Base-by-base conservation (phyloP, 2,888 invertebrate species). In the Ferdinandea cuprea region DNA sequence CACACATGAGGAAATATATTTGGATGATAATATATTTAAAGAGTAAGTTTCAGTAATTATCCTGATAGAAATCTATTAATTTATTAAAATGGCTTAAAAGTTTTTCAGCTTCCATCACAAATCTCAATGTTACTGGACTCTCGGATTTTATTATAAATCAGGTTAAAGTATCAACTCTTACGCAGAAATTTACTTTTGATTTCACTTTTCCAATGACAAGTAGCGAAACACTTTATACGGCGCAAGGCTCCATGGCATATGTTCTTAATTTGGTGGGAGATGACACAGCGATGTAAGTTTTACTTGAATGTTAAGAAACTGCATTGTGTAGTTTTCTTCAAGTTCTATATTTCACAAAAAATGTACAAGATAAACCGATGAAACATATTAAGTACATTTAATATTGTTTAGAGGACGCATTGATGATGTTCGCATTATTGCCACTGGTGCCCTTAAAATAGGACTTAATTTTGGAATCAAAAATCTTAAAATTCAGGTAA, bases 261-360 rank as follows among this genome's bases (percentile, higher is more conserved):
- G 86, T 89, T 42, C 13, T 89, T 0, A 89, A 88, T 77, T 68
- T 89, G 19, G 86, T 88, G 2, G 89, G 90, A 11, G 87, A 89
- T 61, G 90, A 87, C 8, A 85, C 86, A 50, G 87, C 87, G 6
- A 86, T 87, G 90, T 90, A 85, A 86, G 89, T 86, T 44, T 17
- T 44, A 21, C 19, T 19, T 7, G n/a, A n/a, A n/a, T n/a, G n/a
- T n/a, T n/a, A n/a, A n/a, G n/a, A n/a, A n/a, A n/a, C n/a, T n/a
- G n/a, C n/a, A n/a, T n/a, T n/a, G n/a, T n/a, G n/a, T n/a, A n/a
- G n/a, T n/a, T n/a, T n/a, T n/a, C n/a, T n/a, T n/a, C n/a, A n/a
- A n/a, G n/a, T n/a, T n/a, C n/a, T n/a, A n/a, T n/a, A n/a, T n/a
- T n/a, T n/a, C n/a, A n/a, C n/a, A n/a, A n/a, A n/a, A n/a, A n/a